Conservation (phyloP, 2,888 invertebrate genomes). For the Crocallis elinguaria region DNA sequence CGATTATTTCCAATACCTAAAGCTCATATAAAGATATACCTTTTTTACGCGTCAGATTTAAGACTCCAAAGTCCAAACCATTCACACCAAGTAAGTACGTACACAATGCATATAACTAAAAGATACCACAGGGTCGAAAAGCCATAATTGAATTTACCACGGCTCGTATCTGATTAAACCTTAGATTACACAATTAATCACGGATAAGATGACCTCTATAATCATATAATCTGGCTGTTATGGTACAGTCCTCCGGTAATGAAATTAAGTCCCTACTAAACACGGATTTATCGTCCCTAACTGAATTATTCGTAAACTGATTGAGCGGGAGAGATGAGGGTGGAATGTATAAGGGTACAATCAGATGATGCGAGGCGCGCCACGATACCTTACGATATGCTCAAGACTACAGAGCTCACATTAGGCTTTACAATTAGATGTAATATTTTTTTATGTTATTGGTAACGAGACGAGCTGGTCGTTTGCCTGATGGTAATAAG, state of each 20-base stretch:
- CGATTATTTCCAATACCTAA: no score
- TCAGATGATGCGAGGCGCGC: background rate
- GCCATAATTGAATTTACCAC: conserved; percentile 37
- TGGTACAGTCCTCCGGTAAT: conserved; percentile 65
- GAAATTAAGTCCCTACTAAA: conserved; percentile 70
- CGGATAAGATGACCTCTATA: conserved; percentile 65
- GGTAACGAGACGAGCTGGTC: no score
- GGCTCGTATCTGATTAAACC: conserved; percentile 44
- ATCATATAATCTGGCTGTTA: conserved; percentile 67
- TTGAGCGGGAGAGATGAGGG: conserved; percentile 67
- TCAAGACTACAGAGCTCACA: background rate
- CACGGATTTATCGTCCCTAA: conserved; percentile 82
- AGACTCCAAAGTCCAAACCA: no score
- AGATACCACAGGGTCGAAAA: conserved; percentile 17
- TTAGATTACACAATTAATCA: conserved; percentile 57
- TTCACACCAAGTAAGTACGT: background rate
- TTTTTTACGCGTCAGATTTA: no score
- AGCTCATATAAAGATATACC: no score
- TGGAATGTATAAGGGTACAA: conserved; percentile 5
- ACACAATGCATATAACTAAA: background rate
- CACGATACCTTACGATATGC: background rate
- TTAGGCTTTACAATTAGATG: no score
- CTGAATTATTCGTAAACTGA: conserved; percentile 76
- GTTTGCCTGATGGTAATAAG: no score
- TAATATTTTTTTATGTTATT: no score